Base-by-base conservation (phyloP, 2,113 vertebrate species). In the Cyphomyrus discorhynchus region DNA sequence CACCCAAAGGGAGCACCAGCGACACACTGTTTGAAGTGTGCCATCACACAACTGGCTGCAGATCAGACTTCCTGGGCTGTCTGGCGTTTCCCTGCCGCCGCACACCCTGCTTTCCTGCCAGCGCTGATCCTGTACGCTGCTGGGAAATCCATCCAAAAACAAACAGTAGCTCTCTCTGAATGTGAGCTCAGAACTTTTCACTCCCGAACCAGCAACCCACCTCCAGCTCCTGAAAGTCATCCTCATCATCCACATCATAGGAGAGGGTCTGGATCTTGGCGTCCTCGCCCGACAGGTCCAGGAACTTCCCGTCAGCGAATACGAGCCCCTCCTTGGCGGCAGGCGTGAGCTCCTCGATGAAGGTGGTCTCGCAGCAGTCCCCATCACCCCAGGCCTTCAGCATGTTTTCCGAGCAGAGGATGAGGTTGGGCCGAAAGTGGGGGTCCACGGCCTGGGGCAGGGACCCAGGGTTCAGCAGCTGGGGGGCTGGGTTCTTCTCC, bases 191-290 rank as follows among this genome's bases (percentile, higher is more conserved):
- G 56, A 62, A n/a, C 58, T 13, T 31, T 31, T 31, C 62, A 31
- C 17, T 82, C 15, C 39, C 39, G 8, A 66, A 24, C 4, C 50
- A 35, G 17, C 19, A 19, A 91, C 96, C 96, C 90, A 99, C 98
- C 98, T 99, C 98, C 15, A 99, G 93, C 90, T 99, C 98, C 92
- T 98, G 97, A 92, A 98, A 97, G 27, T 98, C 97, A 8, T 98
- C 97, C 0, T 98, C 97, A 0, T 98, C 97, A 0, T 98, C 97
- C 42, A 98, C 95, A 0, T 99, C 97, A 0, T 98, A 98, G 21
- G 98, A 98, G 24, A 98, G 96, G 0, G 97, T 97, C 35, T 97
- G 97, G 91, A 99, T 97, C 95, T 97, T 98, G 91, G 96, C 94
- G 7, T 98, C 97, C 0, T 98, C 97, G 0, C 94, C 91, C 0